Base-by-base conservation (phyloP, 2,113 vertebrate species). In the Menidia beryllina region DNA sequence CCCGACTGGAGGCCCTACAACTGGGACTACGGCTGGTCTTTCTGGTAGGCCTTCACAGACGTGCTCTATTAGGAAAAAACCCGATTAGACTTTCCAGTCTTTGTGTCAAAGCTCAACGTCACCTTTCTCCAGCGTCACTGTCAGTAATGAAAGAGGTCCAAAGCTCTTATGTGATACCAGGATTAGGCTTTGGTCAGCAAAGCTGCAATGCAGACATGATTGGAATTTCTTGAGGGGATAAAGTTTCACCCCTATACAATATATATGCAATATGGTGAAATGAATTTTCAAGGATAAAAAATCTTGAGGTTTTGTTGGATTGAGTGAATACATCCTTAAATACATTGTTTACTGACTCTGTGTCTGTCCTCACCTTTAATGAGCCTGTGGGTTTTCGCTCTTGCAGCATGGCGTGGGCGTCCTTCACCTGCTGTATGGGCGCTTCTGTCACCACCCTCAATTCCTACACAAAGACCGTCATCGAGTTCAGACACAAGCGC, bases 381-480 rank as follows among this genome's bases (percentile, higher is more conserved):
- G 5, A 36, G 11, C 10, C 10, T 36, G 34, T 36, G 5, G 34
- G 54, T 47, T n/a, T 9, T 1, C 38, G n/a, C n/a, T n/a, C n/a
- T n/a, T n/a, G n/a, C 79, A 98, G 97, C 79, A 93, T 98, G 94
- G 97, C 97, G 6, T 98, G 97, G 97, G 96, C 95, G 2, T 98
- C 97, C 50, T 98, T 98, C 77, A 98, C 96, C 84, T 98, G 95
- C 90, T 98, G 97, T 81, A 98, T 98, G 97, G 96, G 96, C 0
- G 97, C 97, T 21, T 98, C 97, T 0, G 96, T 98, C 83, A 98
- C 96, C 86, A 98, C 97, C 10, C 93, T 98, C 87, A 98, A 98
- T 94, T 97, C 97, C 58, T 98, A 98, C 91, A 98, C 97, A 0
- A 98, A 98, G 93, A 98, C 96, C 8, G 96, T 98, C 91, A 96